Evolutionary conservation across 2,888 invertebrate genomes (phyloP), one percentile per base, ranked within the genome.

Genomic region (Trachelus iudaicus): DNA sequence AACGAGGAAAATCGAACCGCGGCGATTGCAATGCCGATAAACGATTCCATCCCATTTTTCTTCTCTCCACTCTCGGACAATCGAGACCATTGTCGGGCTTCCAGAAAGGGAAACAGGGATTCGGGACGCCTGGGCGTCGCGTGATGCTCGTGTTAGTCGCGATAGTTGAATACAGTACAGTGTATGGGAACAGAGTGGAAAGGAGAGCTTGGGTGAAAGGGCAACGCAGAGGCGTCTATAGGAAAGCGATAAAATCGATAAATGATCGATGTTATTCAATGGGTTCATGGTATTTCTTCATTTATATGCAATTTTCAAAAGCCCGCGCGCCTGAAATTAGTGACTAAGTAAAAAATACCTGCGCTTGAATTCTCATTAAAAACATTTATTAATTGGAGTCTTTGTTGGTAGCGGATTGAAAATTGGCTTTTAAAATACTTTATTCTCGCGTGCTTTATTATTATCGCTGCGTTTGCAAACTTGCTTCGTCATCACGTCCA

Each of bases 231-330:
- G 56, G 56, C 56, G 23, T 9, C 56, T 56, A 56, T 56, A 56
- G 56, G 9, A 23, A 56, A 56, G 56, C 56, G 23, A 56, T 56
- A 56, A 56, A 56, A 56, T 56, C 56, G 56, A 56, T 56, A 23
- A 56, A 56, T 56, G 56, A 56, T 56, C 23, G 9, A 56, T 56
- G 56, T 56, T 56, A 56, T 56, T 15, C 4, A 56, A 23, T 23
- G 23, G 23, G 9, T 56, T 56, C 56, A 56, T 56, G 23, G 9
- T 83, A 84, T 86, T 85, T 85, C 83, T 83, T 87, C 87, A 83
- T 85, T 88, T 87, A 82, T 83, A 85, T 88, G 83, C 86, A 85
- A 85, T 87, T 86, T 88, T 84, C 9, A 9, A 56, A 56, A 56
- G 23, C 56, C 23, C 23, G 23, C 9, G 23, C 56, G 56, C 56